Evolutionary conservation across 1,140 invertebrate species (phyloP).

Genomic region (Alviniconcha marisindica): DNA sequence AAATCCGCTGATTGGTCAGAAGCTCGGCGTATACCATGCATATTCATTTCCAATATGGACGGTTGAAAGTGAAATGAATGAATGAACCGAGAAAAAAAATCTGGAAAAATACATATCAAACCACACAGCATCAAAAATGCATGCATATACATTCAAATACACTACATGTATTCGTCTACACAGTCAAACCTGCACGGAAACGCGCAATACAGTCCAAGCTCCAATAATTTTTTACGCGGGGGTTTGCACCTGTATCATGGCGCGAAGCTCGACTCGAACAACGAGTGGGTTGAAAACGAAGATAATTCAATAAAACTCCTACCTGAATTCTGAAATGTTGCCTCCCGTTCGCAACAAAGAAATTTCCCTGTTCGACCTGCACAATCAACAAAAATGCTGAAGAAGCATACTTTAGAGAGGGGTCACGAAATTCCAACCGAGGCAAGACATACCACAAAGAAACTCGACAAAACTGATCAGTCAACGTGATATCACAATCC

Average conservation of each 20-base stretch:
- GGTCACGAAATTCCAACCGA: neutral
- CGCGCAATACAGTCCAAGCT: neutral
- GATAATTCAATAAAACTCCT: neutral
- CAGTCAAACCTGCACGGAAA: neutral
- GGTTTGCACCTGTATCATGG: constrained; percentile 26
- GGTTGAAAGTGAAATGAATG: neutral
- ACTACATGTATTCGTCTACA: neutral
- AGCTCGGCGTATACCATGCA: neutral
- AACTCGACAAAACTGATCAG: neutral
- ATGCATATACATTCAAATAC: neutral
- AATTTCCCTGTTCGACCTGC: neutral
- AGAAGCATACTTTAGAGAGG: constrained; percentile 16
- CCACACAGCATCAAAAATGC: neutral
- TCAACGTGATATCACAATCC: neutral
- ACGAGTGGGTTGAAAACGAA: constrained; percentile 3
- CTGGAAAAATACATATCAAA: neutral
- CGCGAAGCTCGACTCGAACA: neutral
- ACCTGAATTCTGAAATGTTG: constrained; percentile 21
- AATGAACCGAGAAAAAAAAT: neutral
- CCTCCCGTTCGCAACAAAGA: neutral
- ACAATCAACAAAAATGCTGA: constrained; percentile 19
- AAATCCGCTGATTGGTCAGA: constrained; percentile 22
- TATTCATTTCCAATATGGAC: constrained; percentile 5
- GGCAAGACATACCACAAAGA: neutral
- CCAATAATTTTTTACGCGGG: constrained; percentile 11